Base-by-base conservation (phyloP, 2,888 invertebrate species). In the Xylocampa areola region DNA sequence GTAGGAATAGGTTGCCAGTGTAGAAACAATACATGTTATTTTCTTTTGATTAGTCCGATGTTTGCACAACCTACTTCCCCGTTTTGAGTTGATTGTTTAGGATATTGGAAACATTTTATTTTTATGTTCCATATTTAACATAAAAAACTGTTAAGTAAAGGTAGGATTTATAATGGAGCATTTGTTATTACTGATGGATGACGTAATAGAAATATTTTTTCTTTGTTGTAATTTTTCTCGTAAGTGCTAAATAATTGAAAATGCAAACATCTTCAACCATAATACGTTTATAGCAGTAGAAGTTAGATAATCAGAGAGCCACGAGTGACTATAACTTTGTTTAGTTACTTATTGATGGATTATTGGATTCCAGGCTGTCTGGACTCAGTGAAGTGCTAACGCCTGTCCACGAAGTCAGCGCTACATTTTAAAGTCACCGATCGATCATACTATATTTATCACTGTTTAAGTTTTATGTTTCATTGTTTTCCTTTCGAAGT, bases 1-100 rank as follows among this genome's bases (percentile, higher is more conserved):
- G 10, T 25, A 8, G n/a, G 25, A 25, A 25, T 3, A 16, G 23
- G 33, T 35, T 10, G 4, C 19, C 3, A 23, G 4, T 44, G 4
- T 2, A 30, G 5, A 4, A 55, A 59, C 43, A 29, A 27, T 39
- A 29, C 11, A 43, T 55, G 8, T 39, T 64, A 33, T 65, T 40
- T 60, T 44, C 32, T 10, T 60, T 65, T 44, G 29, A 60, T 60
- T 60, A 57, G 19, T 13, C 2, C 57, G 16, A 29, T 65, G 39
- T 64, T 60, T 60, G 19, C 14, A 11, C 39, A 57, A 40, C 39
- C 16, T 29, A 33, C 14, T 41, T 55, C 44, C 25, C 44, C 39
- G 8, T 14, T 33, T 60, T 64, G 32, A 6, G 14, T 14, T 32
- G 32, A 14, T 32, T 64, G 33, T 35, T 55, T 57, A 65, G 29